Evolutionary conservation across 2,888 invertebrate species (phyloP).

Genomic region (Eledona agricola): DNA sequence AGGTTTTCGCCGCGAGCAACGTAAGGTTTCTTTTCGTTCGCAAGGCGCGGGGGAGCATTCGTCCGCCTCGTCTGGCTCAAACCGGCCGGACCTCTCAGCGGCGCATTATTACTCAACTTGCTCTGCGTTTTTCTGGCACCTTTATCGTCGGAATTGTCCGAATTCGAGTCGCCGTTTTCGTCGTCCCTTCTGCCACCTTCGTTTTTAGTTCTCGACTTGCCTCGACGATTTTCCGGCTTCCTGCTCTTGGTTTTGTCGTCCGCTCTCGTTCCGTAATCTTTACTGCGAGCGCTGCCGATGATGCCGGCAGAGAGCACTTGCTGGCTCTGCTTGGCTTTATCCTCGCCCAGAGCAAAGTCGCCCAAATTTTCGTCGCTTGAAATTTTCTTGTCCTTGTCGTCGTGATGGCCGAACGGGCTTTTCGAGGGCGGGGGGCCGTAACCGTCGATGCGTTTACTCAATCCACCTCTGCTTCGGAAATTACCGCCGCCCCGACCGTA

Average conservation of each 20-base stretch:
- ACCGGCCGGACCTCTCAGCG: constrained; percentile 49
- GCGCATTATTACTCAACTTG: constrained; percentile 34
- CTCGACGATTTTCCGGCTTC: constrained; percentile 56
- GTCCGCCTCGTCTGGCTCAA: constrained; percentile 48
- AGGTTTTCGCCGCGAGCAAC: constrained; percentile 39
- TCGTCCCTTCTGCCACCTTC: constrained; percentile 50
- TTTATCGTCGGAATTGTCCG: constrained; percentile 79
- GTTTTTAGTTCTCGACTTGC: constrained; percentile 59
- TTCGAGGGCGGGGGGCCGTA: constrained; percentile 85
- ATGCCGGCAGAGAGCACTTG: constrained; percentile 75
- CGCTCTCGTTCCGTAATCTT: constrained; percentile 35
- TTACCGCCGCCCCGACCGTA: constrained; percentile 76
- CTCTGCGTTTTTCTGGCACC: constrained; percentile 36
- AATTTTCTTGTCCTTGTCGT: constrained; percentile 57
- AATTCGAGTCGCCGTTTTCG: constrained; percentile 77
- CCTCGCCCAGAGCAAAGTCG: constrained; percentile 61
- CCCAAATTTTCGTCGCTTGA: constrained; percentile 47
- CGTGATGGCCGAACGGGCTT: constrained; percentile 72
- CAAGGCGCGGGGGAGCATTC: constrained; percentile 49
- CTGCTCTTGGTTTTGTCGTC: constrained; percentile 42
- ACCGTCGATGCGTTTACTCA: constrained; percentile 73
- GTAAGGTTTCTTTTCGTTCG: constrained; percentile 51
- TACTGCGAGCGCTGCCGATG: constrained; percentile 58
- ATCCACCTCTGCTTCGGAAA: constrained; percentile 59
- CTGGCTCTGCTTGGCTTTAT: constrained; percentile 74